Conservation (phyloP, 2,113 vertebrate genomes). For the Sceloporus tristichus region DNA sequence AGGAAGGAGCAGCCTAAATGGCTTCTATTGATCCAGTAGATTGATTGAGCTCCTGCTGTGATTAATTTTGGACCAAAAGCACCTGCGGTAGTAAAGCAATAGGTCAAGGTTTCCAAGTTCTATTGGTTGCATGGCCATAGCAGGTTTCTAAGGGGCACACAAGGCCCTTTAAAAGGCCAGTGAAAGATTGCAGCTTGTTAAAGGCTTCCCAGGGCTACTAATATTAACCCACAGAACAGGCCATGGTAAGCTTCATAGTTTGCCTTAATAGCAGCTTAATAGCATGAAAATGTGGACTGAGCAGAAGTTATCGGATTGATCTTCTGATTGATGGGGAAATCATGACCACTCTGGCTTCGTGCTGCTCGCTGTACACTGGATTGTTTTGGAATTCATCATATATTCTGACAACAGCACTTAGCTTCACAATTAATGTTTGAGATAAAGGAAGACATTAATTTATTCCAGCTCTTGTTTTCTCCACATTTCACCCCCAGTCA, state of each 20-base stretch:
- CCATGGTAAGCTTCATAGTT: conserved; percentile 56
- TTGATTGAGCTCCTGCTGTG: conserved; percentile 71
- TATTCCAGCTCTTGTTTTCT: conserved; percentile 39
- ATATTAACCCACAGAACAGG: conserved; percentile 53
- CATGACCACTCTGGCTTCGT: conserved; percentile 67
- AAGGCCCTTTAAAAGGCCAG: conserved; percentile 62
- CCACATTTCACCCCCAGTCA: background rate
- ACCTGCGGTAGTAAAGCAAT: conserved; percentile 47
- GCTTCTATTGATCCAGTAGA: conserved; percentile 74
- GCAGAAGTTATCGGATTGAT: conserved; percentile 72
- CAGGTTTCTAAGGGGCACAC: conserved; percentile 62
- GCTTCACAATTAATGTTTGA: conserved; percentile 76
- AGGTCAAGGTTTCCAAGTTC: conserved; percentile 73
- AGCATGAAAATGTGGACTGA: conserved; percentile 72
- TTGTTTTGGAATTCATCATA: conserved; percentile 60
- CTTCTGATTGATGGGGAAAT: conserved; percentile 71
- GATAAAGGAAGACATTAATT: conserved; percentile 60
- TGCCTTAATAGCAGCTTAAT: conserved; percentile 75
- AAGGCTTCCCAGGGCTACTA: conserved; percentile 56
- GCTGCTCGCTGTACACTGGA: conserved; percentile 58
- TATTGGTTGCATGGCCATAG: conserved; percentile 28
- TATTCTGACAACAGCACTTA: conserved; percentile 65
- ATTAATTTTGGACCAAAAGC: conserved; percentile 73
- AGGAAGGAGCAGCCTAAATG: conserved; percentile 78
- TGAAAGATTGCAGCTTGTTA: conserved; percentile 66